These are phyloP conservation scores for Hylaea fasciaria DNA, from an alignment of 2,888 invertebrate species.

Conservation along the genomic window DNA sequence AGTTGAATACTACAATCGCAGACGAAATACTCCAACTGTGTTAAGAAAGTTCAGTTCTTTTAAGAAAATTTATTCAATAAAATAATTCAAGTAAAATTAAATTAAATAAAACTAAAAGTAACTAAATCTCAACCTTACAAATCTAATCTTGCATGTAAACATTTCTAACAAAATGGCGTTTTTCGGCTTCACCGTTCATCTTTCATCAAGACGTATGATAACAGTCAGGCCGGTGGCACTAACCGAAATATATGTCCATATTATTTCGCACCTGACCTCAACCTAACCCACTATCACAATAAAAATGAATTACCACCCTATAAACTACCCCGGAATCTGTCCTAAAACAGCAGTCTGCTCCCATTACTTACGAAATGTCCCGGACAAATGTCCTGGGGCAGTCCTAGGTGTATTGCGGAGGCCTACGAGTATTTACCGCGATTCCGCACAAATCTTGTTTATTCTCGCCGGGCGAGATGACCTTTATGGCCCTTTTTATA, in stretches of 20 bases:
- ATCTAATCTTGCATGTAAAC: too few relatives aligned
- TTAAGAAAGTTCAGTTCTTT: too few relatives aligned
- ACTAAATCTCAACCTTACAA: too few relatives aligned
- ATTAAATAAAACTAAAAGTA: too few relatives aligned
- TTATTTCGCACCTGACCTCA: conserved; percentile 29
- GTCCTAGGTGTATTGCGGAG: conserved; percentile 28
- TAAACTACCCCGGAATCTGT: conserved; percentile 22
- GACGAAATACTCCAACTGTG: neutral
- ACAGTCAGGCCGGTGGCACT: neutral
- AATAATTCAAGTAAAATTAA: too few relatives aligned
- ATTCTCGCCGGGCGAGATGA: conserved; percentile 31
- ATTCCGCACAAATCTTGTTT: conserved; percentile 34
- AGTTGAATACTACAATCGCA: conserved; percentile 19
- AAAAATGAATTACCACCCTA: conserved; percentile 33
- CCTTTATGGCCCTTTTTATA: conserved; percentile 35
- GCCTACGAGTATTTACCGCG: conserved; percentile 28
- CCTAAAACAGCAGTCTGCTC: conserved; percentile 24
- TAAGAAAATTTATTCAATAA: too few relatives aligned
- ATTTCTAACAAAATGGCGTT: neutral
- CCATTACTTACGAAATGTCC: conserved; percentile 24
- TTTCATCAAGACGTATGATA: conserved; percentile 5
- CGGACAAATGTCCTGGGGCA: conserved; percentile 22
- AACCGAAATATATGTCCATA: conserved; percentile 20
- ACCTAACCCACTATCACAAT: conserved; percentile 31
- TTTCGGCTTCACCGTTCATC: neutral